Base-by-base conservation (phyloP, 2,113 vertebrate genomes). In the Ailuropoda melanoleuca region DNA sequence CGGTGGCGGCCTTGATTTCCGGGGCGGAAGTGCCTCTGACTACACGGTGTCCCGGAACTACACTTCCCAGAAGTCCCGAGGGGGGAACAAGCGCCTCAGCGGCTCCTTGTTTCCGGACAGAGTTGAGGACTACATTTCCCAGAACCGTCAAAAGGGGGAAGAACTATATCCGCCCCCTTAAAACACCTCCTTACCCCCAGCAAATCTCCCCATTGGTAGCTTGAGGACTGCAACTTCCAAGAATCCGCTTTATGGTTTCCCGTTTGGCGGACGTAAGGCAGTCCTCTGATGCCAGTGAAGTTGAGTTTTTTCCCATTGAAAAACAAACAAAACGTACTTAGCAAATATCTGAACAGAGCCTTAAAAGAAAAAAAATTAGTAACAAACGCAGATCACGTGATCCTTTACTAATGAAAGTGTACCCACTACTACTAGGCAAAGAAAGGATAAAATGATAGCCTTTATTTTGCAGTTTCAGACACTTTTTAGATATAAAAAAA, bases 41-140 rank as follows among this genome's bases (percentile, higher is more conserved):
- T 19, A 14, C 11, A 0, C 8, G 1, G 58, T 1, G 21, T 34
- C 10, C 31, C 3, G 11, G 72, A 90, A 98, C 97, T 97, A 89
- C 96, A 95, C 3, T 90, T 97, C 97, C 94, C 97, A 81, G 94
- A 93, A 88, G 75, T 2, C 53, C 53, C 3, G 3, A 21, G 24
- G 31, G 31, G 53, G 24, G 1, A 64, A 23, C 21, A 3, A 17
- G 19, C 0, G 7, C 34, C 15, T 4, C 24, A 9, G 3, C 19
- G 3, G 29, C 26, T 5, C 43, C 6, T 3, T 34, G 24, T 31
- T 86, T 56, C 78, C 50, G 29, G 83, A 37, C 23, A 21, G 43
- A 55, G 17, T 50, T 31, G 24, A 21, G 55, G 34, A 21, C 62
- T 87, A n/a, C 66, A n/a, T 43, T 88, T 72, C 83, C 84, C 83